Percentiles rank a stretch among this genome's conserved stretches.
These are phyloP conservation scores for Magallana gigas DNA, from an alignment of 1,140 invertebrate species.

Conservation along the genomic window DNA sequence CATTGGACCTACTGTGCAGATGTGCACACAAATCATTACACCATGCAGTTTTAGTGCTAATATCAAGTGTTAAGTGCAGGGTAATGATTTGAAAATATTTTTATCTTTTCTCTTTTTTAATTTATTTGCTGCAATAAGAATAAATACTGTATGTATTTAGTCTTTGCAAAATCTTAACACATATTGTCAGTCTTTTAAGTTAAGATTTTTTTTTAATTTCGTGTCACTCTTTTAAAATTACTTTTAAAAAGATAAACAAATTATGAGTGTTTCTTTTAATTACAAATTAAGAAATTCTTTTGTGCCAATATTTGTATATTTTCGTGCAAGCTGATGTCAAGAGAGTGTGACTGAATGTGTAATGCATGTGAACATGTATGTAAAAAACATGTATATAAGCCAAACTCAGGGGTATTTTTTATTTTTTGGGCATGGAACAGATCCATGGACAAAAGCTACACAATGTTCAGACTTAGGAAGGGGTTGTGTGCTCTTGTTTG, in stretches of 20 bases:
- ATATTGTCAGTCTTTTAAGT: background rate
- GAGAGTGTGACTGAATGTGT: background rate
- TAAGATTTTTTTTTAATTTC: background rate
- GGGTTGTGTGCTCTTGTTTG: background rate
- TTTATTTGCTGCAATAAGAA: slow-evolving; percentile 27
- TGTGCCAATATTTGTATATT: slow-evolving; percentile 36
- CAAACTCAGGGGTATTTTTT: slow-evolving; percentile 33
- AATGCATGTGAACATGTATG: background rate
- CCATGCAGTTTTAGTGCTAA: slow-evolving; percentile 22
- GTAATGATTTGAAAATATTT: background rate
- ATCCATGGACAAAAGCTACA: slow-evolving; percentile 18
- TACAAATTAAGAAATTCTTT: slow-evolving; percentile 27
- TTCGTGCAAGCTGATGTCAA: background rate
- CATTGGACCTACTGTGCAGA: background rate
- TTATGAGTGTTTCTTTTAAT: background rate
- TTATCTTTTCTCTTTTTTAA: slow-evolving; percentile 19
- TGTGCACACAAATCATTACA: background rate
- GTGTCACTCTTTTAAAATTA: background rate
- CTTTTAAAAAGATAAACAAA: background rate
- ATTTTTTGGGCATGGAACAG: background rate
- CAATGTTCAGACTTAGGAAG: slow-evolving; percentile 8
- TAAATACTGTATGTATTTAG: background rate
- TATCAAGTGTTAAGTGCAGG: background rate
- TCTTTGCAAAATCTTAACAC: background rate
- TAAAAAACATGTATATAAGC: slow-evolving; percentile 26